phyloP scores from a whole-genome alignment of 1,140 invertebrate genomes.

The Drosophila santomea region DNA sequence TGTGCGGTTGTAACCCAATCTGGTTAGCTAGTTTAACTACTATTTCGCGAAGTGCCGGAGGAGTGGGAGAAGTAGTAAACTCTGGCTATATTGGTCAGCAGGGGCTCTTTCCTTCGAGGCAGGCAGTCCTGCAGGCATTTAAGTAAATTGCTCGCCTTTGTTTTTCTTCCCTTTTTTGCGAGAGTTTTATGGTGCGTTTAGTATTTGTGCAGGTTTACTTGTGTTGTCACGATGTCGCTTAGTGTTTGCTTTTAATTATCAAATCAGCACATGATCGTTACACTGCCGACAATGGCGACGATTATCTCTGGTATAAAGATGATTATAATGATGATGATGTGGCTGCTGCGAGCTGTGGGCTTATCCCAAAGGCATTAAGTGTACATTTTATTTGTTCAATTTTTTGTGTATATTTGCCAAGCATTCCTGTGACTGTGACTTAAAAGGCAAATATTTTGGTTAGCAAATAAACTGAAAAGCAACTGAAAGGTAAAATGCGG shows the following conservation, averaged over 20 bases:
- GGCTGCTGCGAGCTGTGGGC: constrained; percentile 7
- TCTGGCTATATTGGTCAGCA: constrained; percentile 65
- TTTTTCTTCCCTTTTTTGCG: constrained; percentile 19
- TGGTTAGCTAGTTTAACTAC: too few relatives aligned
- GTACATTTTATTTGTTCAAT: constrained; percentile 53
- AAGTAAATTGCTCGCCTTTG: constrained; percentile 28
- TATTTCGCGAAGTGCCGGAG: constrained; percentile 8
- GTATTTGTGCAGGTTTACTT: constrained; percentile 49
- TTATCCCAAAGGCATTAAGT: constrained; percentile 56
- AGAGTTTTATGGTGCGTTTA: constrained; percentile 62
- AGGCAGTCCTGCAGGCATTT: constrained; percentile 19
- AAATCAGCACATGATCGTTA: constrained; percentile 81
- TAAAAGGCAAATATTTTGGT: constrained; percentile 43
- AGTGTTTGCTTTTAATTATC: constrained; percentile 80
- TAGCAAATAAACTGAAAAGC: constrained; percentile 21
- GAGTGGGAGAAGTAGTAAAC: constrained; percentile 10
- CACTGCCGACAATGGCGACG: constrained; percentile 54
- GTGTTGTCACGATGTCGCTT: constrained; percentile 57
- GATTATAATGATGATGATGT: constrained; percentile 17
- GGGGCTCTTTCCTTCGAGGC: constrained; percentile 20
- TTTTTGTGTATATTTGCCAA: constrained; percentile 54
- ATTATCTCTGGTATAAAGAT: constrained; percentile 41
- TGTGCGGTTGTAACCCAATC: too few relatives aligned
- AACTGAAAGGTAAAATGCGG: background rate
- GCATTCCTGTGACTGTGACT: constrained; percentile 24